Base-by-base conservation (phyloP, 1,140 invertebrate genomes). In the Spodoptera litura region DNA sequence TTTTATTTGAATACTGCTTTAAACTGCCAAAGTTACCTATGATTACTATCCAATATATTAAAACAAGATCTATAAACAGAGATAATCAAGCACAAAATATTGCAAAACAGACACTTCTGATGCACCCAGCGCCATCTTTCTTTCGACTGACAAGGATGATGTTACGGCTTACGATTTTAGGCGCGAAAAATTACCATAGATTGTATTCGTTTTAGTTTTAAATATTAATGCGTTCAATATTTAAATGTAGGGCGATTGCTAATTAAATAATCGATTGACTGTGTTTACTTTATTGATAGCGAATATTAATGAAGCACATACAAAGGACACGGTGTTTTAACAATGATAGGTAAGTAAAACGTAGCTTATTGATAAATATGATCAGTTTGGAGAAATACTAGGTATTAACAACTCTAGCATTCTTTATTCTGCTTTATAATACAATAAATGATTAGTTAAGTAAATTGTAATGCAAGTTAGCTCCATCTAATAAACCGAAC, bases 251-350 rank as follows among this genome's bases (percentile, higher is more conserved):
- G 27, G 31, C 73, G 62, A 75, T 59, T 64, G 44, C 73, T 75
- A 75, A 75, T 53, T 75, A 75, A 73, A 62, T 12, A 75, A 27
- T 75, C 25, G 10, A 75, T 52, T 62, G 59, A 52, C 27, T 10
- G 52, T 75, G 49, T 75, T 75, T 75, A 75, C 58, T 51, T 12
- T 75, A 62, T 53, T 62, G 73, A 75, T 75, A 75, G 59, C 59
- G 73, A 75, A 75, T 75, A 49, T 64, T 59, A 75, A 75, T 61
- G 20, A n/a, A 27, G 51, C 53, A 53, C 59, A 44, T 44, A 4
- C 2, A 53, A 53, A 38, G 35, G 52, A 75, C 58, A 35, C 38
- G 9, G 4, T 73, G 64, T 73, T 73, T 49, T 27, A 73, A 73
- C 9, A 35, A 27, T 25, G 38, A 68, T 52, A 27, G 25, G 38